Conservation (phyloP, 2,888 invertebrate species). For the Drosophila affinis region DNA sequence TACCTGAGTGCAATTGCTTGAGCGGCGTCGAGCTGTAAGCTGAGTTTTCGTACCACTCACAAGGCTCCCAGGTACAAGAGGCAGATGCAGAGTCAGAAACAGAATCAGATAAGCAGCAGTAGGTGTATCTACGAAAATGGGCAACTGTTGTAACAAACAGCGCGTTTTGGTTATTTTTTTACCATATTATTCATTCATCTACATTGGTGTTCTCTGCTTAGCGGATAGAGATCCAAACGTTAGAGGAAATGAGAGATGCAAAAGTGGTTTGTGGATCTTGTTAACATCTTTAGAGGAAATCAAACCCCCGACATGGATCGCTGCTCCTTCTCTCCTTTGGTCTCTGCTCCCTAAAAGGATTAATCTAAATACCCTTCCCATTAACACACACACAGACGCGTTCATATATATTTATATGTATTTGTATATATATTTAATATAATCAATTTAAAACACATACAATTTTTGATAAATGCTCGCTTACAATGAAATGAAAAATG, state of each 20-base stretch:
- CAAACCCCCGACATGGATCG: no score
- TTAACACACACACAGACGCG: slow-evolving; percentile 50
- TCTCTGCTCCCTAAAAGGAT: no score
- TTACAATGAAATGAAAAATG: slow-evolving; percentile 72
- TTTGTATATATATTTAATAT: slow-evolving; percentile 63
- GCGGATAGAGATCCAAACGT: no score
- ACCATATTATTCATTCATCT: no score
- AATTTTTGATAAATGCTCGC: slow-evolving; percentile 79
- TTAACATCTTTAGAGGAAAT: no score
- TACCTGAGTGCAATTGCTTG: slow-evolving; percentile 20
- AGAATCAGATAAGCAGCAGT: background rate
- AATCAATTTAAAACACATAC: slow-evolving; percentile 81
- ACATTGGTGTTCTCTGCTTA: no score
- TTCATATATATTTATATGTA: slow-evolving; percentile 56
- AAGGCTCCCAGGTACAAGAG: background rate
- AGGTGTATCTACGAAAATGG: no score
- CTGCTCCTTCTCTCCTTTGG: no score
- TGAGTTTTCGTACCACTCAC: background rate
- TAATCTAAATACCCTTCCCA: slow-evolving; percentile 38
- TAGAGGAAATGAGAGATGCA: no score
- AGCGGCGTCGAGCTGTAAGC: slow-evolving; percentile 6
- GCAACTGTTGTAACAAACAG: no score
- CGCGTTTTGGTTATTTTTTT: no score
- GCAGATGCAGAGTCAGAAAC: background rate
- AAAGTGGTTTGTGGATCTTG: no score